These are phyloP conservation scores for Horisme vitalbata DNA, from an alignment of 2,888 invertebrate species.

Conservation along the genomic window DNA sequence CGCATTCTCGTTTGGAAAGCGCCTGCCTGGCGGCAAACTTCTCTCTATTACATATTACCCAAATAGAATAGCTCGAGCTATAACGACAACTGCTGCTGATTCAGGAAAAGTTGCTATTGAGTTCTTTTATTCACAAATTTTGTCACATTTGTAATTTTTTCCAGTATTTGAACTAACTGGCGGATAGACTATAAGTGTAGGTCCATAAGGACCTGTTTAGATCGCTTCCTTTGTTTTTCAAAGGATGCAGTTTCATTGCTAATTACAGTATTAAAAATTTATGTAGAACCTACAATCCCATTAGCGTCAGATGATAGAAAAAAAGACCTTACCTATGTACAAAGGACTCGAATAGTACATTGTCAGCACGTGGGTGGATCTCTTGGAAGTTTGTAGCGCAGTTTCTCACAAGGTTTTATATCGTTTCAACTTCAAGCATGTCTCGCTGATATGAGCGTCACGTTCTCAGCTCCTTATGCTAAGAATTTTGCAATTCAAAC, in stretches of 20 bases:
- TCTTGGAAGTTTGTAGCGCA: constrained; percentile 19
- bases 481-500: constrained; percentile 61
- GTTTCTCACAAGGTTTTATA: constrained; percentile 38
- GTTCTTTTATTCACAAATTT: constrained; percentile 31
- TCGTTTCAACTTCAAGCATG: constrained; percentile 42
- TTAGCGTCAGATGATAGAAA: background rate
- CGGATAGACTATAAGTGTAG: too few relatives aligned
- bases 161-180: too few relatives aligned
- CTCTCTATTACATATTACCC: constrained; percentile 60
- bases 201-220: too few relatives aligned
- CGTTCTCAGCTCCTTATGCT: constrained; percentile 48
- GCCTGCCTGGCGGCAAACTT: constrained; percentile 69
- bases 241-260: too few relatives aligned
- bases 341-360: constrained; percentile 28
- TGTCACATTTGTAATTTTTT: too few relatives aligned
- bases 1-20: constrained; percentile 55
- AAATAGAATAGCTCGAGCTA: constrained; percentile 64
- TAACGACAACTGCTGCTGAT: constrained; percentile 53
- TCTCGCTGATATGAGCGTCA: constrained; percentile 51
- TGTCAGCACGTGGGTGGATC: constrained; percentile 21
- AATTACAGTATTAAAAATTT: too few relatives aligned
- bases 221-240: too few relatives aligned
- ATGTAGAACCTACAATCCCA: too few relatives aligned
- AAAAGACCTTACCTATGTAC: constrained; percentile 1
- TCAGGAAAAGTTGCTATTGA: constrained; percentile 46